These are phyloP conservation scores for Dufourea novaeangliae DNA, from an alignment of 1,140 invertebrate species.

Conservation along the genomic window DNA sequence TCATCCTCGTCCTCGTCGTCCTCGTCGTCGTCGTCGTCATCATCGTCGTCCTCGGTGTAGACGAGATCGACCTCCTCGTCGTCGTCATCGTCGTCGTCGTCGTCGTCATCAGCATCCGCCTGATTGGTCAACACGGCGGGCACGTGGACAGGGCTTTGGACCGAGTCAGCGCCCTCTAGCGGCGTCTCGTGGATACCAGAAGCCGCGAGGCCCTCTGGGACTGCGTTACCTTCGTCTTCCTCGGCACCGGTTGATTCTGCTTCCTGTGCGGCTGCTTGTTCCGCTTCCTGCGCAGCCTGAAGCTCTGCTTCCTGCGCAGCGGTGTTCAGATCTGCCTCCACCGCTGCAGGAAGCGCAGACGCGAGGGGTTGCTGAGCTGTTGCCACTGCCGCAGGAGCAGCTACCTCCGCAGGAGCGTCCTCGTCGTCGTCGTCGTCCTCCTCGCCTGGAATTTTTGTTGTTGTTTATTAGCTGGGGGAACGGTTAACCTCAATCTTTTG, in stretches of 20 bases:
- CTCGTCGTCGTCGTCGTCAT: slow-evolving; percentile 86
- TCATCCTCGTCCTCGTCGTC: slow-evolving; percentile 89
- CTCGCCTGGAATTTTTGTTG: slow-evolving; percentile 47
- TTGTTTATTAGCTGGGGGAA: not conserved
- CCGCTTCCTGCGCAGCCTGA: slow-evolving; percentile 67
- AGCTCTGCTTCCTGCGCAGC: slow-evolving; percentile 67
- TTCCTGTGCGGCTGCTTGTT: slow-evolving; percentile 79
- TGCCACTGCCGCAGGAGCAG: slow-evolving; percentile 63
- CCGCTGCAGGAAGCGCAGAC: slow-evolving; percentile 71
- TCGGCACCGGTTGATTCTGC: slow-evolving; percentile 84
- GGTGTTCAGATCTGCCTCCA: slow-evolving; percentile 74
- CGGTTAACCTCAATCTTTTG: too few relatives aligned
- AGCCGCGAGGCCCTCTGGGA: slow-evolving; percentile 78
- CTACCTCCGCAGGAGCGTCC: slow-evolving; percentile 80
- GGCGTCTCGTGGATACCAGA: slow-evolving; percentile 75
- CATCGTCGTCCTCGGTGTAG: slow-evolving; percentile 82
- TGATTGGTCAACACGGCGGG: slow-evolving; percentile 49
- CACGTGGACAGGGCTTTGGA: slow-evolving; percentile 62
- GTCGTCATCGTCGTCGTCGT: slow-evolving; percentile 78
- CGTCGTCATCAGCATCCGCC: slow-evolving; percentile 74
- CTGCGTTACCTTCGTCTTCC: slow-evolving; percentile 83
- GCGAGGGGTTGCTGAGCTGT: slow-evolving; percentile 60
- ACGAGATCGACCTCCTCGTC: slow-evolving; percentile 82
- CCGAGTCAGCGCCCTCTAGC: slow-evolving; percentile 71
- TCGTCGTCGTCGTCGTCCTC: slow-evolving; percentile 86